Conservation (phyloP, 2,797 vertebrate species). For the Poeciliopsis infans region DNA sequence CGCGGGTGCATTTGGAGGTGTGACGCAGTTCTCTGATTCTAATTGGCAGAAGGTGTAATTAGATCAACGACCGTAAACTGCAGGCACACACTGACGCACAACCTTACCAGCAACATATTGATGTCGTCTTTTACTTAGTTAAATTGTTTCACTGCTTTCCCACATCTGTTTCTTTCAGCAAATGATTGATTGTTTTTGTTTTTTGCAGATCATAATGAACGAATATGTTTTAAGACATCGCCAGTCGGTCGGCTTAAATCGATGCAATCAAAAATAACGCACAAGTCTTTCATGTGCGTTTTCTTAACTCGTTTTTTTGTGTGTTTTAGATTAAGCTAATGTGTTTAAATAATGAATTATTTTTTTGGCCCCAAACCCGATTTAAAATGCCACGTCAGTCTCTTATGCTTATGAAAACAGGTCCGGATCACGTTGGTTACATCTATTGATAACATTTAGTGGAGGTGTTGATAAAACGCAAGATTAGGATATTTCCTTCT, state of each 20-base stretch:
- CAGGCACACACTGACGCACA: constrained; percentile 13
- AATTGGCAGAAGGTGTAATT: constrained; percentile 69
- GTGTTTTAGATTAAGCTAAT: background rate
- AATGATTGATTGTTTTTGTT: no score
- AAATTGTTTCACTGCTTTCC: background rate
- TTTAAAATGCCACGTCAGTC: background rate
- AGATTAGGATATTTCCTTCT: background rate
- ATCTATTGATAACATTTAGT: background rate
- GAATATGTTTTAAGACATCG: background rate
- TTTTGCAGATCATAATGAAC: background rate
- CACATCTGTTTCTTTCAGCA: background rate
- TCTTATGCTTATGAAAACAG: background rate
- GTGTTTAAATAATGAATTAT: background rate
- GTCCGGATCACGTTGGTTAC: background rate
- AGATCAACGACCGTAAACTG: constrained; percentile 53
- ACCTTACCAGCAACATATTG: background rate
- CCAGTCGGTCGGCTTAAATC: background rate
- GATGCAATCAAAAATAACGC: background rate
- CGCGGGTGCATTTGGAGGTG: constrained; percentile 66
- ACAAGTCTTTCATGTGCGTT: background rate
- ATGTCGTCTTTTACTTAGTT: background rate
- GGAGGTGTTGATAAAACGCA: background rate
- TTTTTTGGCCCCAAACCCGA: background rate
- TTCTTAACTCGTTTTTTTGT: background rate
- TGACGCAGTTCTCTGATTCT: constrained; percentile 75